Evolutionary conservation across 2,888 invertebrate genomes (phyloP), one percentile per base, ranked within the genome.

Genomic region (Drosophila aldrichi): DNA sequence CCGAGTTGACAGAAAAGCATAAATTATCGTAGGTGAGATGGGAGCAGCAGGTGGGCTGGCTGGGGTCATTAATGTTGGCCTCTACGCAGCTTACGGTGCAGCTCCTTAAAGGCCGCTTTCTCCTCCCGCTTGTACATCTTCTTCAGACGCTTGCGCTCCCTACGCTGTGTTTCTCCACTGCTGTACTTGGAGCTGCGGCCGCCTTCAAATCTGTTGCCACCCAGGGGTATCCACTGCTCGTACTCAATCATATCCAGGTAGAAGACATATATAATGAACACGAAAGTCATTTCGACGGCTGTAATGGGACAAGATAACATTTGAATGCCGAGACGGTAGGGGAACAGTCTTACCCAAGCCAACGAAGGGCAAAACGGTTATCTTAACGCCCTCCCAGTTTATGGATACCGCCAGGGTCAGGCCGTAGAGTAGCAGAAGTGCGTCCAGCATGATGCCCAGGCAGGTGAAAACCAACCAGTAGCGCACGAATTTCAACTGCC

Each of bases 271-370:
- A 87, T 51, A 22, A 87, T 79, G 12, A 82, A 87, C 22, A 89
- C 83, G 67, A 87, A 89, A 0, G 83, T 82, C 86, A 87, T 87
- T 65, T 87, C 86, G 18, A 88, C 86, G 54, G 90, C 84, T 84
- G 8, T 1, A 25, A 58, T 4, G 12, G 18, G 6, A 25, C 2
- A 4, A 14, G 8, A 12, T n/a, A 40, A 12, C 1, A 6, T 29
- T 52, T n/a, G 36, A 10, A 14, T 22, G 10, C 18, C 18, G 16
- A 38, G 14, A 5, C 3, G 2, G 34, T 54, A 36, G n/a, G 8
- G 10, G 2, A 14, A 3, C 7, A 7, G 4, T 5, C 75, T 58
- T 8, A 84, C 84, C 87, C 52, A 87, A 56, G 2, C 88, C 86
- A 10, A 76, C 54, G 18, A 87, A 89, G 0, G 86, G 86, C 49